Base-by-base conservation (phyloP, 2,797 vertebrate genomes). In the Tragopan temminckii region DNA sequence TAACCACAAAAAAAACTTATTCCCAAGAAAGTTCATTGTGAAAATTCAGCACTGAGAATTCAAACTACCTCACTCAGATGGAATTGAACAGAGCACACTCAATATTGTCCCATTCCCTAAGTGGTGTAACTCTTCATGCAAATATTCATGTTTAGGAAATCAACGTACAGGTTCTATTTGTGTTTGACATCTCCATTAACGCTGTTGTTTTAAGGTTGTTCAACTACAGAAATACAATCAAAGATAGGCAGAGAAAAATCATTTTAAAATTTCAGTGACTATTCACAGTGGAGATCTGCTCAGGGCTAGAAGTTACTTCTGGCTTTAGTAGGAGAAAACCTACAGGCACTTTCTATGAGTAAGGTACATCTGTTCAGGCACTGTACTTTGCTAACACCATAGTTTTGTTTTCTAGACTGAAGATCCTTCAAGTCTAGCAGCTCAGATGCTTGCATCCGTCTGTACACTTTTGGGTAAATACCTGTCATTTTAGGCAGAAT, bases 391-490 rank as follows among this genome's bases (percentile, higher is more conserved):
- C 85, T 96, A 94, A 91, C 94, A 96, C 89, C 95, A 94, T 29
- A 95, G 89, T 95, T 96, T 95, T 94, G 93, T 87, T 91, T 96
- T 96, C 95, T 86, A 96, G 93, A 81, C 82, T 91, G 93, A 94
- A 76, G 91, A 95, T 74, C 91, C 94, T 94, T 93, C 67, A 79
- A 96, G 96, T 96, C 95, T 95, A 96, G 96, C 94, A 96, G 95
- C 96, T 96, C 95, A 94, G 94, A 95, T 96, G 95, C 93, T 96
- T 80, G 89, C 67, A 96, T 92, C 87, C 85, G 88, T 92, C 94
- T 96, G 89, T 38, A 96, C 19, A 50, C 82, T 92, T 91, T 93
- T 76, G 94, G 89, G 89, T 95, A 92, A 93, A 96, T 94, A 96
- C 94, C 92, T 96, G 94, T 92, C 94, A 78, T 78, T 95, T 85